Conservation (phyloP, 1,140 invertebrate genomes). For the Hylaeus anthracinus region DNA sequence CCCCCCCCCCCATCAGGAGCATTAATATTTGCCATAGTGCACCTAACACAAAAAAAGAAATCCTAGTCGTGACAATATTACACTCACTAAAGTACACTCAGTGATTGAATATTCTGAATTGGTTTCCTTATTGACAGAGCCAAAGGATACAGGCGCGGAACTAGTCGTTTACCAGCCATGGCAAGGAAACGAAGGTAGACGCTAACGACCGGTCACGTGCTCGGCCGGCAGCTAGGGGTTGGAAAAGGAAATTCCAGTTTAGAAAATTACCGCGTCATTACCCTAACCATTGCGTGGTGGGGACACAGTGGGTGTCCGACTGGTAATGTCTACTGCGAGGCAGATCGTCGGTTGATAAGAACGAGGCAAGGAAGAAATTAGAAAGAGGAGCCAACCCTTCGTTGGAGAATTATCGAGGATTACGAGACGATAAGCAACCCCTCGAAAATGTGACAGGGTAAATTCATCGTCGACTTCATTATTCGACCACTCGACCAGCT, state of each 20-base stretch:
- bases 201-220: constrained; percentile 73
- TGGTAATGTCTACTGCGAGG: constrained; percentile 62
- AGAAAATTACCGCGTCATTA: constrained; percentile 77
- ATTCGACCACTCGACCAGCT: constrained; percentile 50
- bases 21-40: no score
- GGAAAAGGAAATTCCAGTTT: constrained; percentile 75
- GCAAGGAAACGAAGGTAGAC: constrained; percentile 40
- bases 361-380: constrained; percentile 68
- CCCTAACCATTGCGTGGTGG: constrained; percentile 33
- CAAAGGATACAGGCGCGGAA: constrained; percentile 24
- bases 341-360: constrained; percentile 63
- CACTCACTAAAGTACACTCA: no score
- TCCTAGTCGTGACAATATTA: no score
- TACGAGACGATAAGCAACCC: constrained; percentile 58
- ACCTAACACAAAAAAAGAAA: no score
- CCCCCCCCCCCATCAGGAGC: no score
- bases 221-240: constrained; percentile 62
- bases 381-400: constrained; percentile 31
- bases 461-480: constrained; percentile 60
- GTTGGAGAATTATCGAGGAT: constrained; percentile 57
- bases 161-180: constrained; percentile 15
- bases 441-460: constrained; percentile 61
- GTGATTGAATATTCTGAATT: no score
- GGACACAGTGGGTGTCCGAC: constrained; percentile 27
- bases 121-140: background rate